A percentile compares a stretch with the other conserved stretches of the same genome.
Conservation (phyloP, 2,797 vertebrate species). For the Delichon dasypus region DNA sequence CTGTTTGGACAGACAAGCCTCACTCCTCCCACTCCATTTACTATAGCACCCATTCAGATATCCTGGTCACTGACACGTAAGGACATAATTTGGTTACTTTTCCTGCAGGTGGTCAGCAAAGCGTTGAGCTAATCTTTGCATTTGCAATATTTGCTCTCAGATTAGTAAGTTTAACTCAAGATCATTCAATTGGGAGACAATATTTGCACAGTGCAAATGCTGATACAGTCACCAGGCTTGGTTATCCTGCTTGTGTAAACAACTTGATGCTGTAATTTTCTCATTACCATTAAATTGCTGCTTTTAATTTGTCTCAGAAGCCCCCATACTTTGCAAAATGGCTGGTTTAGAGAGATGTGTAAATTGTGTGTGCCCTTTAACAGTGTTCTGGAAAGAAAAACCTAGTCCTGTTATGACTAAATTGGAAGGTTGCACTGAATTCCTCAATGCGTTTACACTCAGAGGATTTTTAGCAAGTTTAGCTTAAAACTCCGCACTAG, state of each 20-base stretch:
- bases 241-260: slow-evolving; percentile 10
- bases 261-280: slow-evolving; percentile 34
- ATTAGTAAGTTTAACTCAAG: neutral
- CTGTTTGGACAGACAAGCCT: neutral
- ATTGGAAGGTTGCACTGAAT: neutral
- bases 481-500: neutral
- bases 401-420: neutral
- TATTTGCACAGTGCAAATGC: neutral
- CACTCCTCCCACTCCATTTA: neutral
- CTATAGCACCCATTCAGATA: neutral
- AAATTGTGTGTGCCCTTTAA: neutral
- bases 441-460: neutral
- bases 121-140: neutral
- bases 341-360: neutral
- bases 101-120: neutral
- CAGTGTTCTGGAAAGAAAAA: neutral
- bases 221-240: neutral
- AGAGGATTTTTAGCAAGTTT: neutral
- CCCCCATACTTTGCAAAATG: neutral
- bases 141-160: slow-evolving; percentile 11
- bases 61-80: neutral
- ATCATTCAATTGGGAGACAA: neutral
- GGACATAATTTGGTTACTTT: neutral
- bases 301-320: slow-evolving; percentile 11
- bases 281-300: slow-evolving; percentile 14